A percentile compares a stretch with the other conserved stretches of the same genome.
Conservation (phyloP, 1,140 invertebrate species). For the Drosophila novamexicana region DNA sequence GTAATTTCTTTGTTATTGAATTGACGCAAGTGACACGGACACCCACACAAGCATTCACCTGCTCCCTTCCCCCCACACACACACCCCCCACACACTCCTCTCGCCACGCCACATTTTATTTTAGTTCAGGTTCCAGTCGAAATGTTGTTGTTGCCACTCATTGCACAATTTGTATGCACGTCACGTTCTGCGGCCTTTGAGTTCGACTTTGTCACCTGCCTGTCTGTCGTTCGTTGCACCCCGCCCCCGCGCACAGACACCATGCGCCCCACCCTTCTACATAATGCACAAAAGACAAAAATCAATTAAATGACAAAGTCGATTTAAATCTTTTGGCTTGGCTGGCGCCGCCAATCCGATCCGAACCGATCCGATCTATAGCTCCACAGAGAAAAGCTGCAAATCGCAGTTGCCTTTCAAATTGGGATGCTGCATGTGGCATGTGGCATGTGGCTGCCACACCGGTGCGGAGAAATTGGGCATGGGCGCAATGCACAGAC, state of each 20-base stretch:
- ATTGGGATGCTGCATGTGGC: neutral
- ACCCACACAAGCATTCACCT: neutral
- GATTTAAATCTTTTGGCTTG: constrained; percentile 55
- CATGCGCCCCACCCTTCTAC: neutral
- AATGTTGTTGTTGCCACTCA: constrained; percentile 21
- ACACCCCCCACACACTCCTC: neutral
- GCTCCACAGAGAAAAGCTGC: neutral
- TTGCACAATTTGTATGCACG: constrained; percentile 66
- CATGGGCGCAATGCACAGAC: constrained; percentile 15
- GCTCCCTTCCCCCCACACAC: neutral
- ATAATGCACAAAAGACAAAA: constrained; percentile 26
- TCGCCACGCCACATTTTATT: constrained; percentile 1
- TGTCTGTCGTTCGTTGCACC: neutral
- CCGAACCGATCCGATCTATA: neutral
- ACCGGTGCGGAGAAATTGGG: constrained; percentile 7
- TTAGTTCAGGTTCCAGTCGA: constrained; percentile 43
- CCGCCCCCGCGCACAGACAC: neutral
- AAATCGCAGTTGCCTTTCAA: neutral
- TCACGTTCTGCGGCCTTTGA: constrained; percentile 59
- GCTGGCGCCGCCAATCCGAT: neutral
- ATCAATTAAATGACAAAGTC: constrained; percentile 44
- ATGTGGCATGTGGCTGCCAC: neutral
- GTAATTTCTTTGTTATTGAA: constrained; percentile 39
- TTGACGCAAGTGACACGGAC: constrained; percentile 30
- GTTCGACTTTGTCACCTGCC: constrained; percentile 59